Base-by-base conservation (phyloP, 2,797 vertebrate species). In the Labroides dimidiatus region DNA sequence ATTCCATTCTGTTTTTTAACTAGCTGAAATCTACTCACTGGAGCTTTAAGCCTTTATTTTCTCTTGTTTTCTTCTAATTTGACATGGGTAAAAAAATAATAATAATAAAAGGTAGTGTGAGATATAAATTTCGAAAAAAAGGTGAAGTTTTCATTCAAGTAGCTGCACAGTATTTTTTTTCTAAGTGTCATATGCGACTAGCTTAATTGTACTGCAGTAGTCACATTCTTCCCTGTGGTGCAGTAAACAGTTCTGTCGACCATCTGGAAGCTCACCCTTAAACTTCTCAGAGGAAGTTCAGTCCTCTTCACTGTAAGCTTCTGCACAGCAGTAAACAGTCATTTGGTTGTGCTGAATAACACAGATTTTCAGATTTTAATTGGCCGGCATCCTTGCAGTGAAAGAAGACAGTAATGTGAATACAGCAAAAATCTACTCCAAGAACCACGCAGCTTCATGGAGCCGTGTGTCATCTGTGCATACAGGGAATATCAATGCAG, bases 311-410 rank as follows among this genome's bases (percentile, higher is more conserved):
- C 80, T 75, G 72, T 61, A 30, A 54, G 73, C 58, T 70, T 67
- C 73, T 52, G 75, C 86, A 73, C 85, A 90, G 88, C 89, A 86
- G 85, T 91, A 69, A 82, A 85, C 80, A 91, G 69, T 80, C 80
- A 85, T 87, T 89, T 89, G 80, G 67, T 87, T 92, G 81, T 85
- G 90, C 90, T 88, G 92, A 91, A 91, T 81, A 90, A 87, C 69
- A 84, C 85, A 82, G 63, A 89, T 89, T 91, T 82, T 16, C 69
- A 75, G 66, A 61, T 77, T 81, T 81, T 91, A 92, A 93, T 91
- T 93, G 88, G 87, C 83, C 74, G 24, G 75, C 75, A 71, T 84
- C 77, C 81, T 83, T 20, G 70, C 30, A 6, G 82, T 69, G 80
- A 84, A 69, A 66, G 55, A 44, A 85, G 87, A 89, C 85, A 87